These are phyloP conservation scores for Anoplolepis gracilipes DNA, from an alignment of 1,140 invertebrate species.

Conservation along the genomic window DNA sequence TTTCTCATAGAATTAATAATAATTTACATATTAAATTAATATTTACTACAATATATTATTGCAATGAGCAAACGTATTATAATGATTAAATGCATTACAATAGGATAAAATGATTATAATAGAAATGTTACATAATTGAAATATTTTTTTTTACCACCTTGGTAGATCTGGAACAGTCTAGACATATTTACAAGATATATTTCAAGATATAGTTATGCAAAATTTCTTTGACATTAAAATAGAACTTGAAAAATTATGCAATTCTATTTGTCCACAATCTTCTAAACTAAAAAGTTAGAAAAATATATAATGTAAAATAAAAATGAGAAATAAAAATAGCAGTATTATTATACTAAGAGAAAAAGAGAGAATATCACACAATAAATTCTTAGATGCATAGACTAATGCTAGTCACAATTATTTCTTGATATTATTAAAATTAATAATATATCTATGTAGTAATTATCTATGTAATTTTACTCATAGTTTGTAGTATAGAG, in stretches of 20 bases:
- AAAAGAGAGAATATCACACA: neutral
- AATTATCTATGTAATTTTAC: too few relatives aligned
- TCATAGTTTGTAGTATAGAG: neutral
- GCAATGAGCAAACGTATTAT: too few relatives aligned
- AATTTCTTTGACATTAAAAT: neutral
- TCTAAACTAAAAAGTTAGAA: neutral
- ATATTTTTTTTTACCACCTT: neutral
- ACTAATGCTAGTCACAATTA: neutral
- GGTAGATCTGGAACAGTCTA: neutral
- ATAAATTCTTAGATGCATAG: neutral
- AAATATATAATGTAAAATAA: neutral
- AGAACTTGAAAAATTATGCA: neutral
- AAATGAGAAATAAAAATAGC: neutral
- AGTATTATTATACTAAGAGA: neutral
- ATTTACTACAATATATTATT: neutral
- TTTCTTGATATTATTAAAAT: neutral
- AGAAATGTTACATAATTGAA: neutral
- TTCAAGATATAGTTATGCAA: too few relatives aligned
- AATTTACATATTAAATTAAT: too few relatives aligned
- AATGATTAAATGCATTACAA: too few relatives aligned
- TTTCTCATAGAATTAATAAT: too few relatives aligned
- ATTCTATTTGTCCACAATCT: neutral
- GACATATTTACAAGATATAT: too few relatives aligned
- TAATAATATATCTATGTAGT: too few relatives aligned
- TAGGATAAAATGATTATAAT: too few relatives aligned